phyloP scores from a whole-genome alignment of 1,140 invertebrate genomes.

The Meteorus sp. region DNA sequence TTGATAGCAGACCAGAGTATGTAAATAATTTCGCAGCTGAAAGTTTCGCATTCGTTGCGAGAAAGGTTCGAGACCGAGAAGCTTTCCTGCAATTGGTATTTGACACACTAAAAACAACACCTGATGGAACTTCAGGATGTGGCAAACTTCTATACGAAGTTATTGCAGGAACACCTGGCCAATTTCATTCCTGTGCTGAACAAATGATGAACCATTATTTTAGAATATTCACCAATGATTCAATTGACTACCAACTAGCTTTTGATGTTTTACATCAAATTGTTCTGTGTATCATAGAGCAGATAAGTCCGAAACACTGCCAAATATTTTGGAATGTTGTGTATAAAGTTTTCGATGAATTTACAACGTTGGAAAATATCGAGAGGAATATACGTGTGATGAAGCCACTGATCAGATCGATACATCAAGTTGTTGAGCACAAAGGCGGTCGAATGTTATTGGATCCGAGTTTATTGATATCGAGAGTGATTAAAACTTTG shows the following conservation, averaged over 20 bases:
- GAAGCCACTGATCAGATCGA: slow-evolving; percentile 58
- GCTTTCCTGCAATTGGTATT: slow-evolving; percentile 75
- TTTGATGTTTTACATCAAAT: slow-evolving; percentile 67
- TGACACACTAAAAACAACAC: slow-evolving; percentile 65
- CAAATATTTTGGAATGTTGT: slow-evolving; percentile 63
- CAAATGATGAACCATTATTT: slow-evolving; percentile 67
- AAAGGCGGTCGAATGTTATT: slow-evolving; percentile 67
- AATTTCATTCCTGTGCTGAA: slow-evolving; percentile 80
- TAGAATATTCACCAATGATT: slow-evolving; percentile 60
- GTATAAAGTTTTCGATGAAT: slow-evolving; percentile 37
- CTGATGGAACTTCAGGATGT: slow-evolving; percentile 71
- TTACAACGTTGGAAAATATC: not conserved
- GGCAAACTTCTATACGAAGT: slow-evolving; percentile 86
- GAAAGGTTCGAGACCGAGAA: slow-evolving; percentile 82
- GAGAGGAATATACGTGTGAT: slow-evolving; percentile 25
- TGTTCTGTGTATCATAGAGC: slow-evolving; percentile 62
- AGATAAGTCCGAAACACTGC: slow-evolving; percentile 64
- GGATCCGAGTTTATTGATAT: slow-evolving; percentile 62
- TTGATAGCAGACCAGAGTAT: slow-evolving; percentile 71
- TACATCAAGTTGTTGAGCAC: slow-evolving; percentile 65
- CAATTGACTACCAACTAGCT: slow-evolving; percentile 61
- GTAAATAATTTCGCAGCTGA: slow-evolving; percentile 93
- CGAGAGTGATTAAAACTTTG: slow-evolving; percentile 57
- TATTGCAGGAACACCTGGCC: slow-evolving; percentile 74
- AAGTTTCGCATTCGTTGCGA: slow-evolving; percentile 88